Evolutionary conservation across 2,113 vertebrate genomes (phyloP), one percentile per base, ranked within the genome.

Genomic region (Herpailurus yagouaroundi): DNA sequence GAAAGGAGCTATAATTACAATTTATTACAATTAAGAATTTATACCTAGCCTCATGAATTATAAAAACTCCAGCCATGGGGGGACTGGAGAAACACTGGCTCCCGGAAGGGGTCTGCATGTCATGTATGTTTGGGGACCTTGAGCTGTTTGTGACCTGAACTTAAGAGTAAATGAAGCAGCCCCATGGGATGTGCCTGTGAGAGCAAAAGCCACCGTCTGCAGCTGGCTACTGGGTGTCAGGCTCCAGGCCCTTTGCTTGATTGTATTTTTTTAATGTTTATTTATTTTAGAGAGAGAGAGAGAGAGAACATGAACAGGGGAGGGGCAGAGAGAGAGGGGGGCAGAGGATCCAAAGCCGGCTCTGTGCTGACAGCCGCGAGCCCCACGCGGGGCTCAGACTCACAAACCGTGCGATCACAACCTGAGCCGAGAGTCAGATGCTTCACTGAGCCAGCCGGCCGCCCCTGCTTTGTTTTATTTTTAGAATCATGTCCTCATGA

Each of bases 131-230:
- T 27, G 41, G 80, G 73, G 14, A 4, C 55, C 31, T 15, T 0
- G 1, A 55, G 31, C 21, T 27, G 66, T 7, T 69, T 7, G 1
- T 4, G 50, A 4, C 33, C 57, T 25, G 16, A 12, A 29, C 57
- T 4, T 18, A 33, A 29, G 38, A 29, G n/a, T 57, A 36, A 38
- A n/a, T 0, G 29, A 79, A 36, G 48, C 60, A 1, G 14, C 48
- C 18, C 1, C 15, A 0, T 5, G 50, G 5, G 5, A 16, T 5
- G 10, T 45, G 36, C 33, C 4, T 7, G 27, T 8, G n/a, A 15
- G 80, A 19, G 80, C 52, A 71, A 50, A 50, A 4, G 50, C 33
- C 38, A 10, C 50, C n/a, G 0, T 4, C 80, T 36, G 31, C 36
- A 38, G 5, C 31, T 5, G 8, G 31, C 31, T 36, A 4, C 38